Percentiles rank a stretch among this genome's conserved stretches.
Conservation (phyloP, 2,797 vertebrate species). For the Myiotriccus ornatus region DNA sequence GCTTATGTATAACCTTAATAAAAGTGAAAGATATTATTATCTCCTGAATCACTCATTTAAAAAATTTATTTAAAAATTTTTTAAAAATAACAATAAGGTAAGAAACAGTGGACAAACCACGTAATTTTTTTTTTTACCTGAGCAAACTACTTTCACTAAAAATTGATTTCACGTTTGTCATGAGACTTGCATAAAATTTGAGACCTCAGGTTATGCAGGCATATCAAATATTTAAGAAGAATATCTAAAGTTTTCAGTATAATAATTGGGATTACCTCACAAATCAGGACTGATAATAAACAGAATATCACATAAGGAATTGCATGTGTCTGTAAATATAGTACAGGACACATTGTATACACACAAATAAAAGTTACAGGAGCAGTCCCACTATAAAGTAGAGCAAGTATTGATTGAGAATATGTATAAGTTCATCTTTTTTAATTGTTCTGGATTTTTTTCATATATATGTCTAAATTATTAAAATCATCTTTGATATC, state of each 20-base stretch:
- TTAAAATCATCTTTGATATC: neutral
- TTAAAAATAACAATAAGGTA: neutral
- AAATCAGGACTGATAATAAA: constrained; percentile 4
- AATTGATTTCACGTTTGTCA: neutral
- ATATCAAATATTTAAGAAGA: constrained; percentile 7
- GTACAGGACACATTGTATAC: neutral
- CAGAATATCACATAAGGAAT: neutral
- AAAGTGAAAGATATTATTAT: neutral
- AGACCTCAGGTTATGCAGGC: neutral
- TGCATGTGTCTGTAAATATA: neutral
- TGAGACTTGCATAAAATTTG: neutral
- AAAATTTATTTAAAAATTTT: neutral
- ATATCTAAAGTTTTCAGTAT: neutral
- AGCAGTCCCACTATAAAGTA: neutral
- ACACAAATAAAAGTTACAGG: neutral
- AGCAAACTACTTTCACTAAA: neutral
- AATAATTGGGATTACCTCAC: neutral
- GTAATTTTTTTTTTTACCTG: neutral
- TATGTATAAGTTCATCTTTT: neutral
- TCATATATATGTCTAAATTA: neutral
- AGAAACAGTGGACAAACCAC: neutral
- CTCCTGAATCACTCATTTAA: neutral
- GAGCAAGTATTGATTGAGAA: neutral
- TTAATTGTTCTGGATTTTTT: neutral
- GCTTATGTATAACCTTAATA: neutral